Evolutionary conservation across 1,140 invertebrate species (phyloP).

Genomic region (Telenomus remus): DNA sequence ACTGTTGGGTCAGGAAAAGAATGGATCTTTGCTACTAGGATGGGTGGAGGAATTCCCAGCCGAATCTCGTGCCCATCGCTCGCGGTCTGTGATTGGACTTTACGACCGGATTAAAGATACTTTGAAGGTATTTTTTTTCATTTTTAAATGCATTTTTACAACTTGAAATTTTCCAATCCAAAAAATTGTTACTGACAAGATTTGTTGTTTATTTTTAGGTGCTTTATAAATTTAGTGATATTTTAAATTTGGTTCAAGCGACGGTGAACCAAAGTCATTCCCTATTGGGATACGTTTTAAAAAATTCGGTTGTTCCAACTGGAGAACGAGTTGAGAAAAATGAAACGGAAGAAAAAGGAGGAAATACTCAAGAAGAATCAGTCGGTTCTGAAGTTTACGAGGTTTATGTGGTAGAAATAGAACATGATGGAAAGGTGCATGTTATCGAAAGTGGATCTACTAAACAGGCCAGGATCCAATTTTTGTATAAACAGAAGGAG

Average conservation of each 20-base stretch:
- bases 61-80: conserved; percentile 60
- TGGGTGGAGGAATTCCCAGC: conserved; percentile 78
- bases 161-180: no score
- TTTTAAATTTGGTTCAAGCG: conserved; percentile 85
- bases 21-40: conserved; percentile 81
- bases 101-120: conserved; percentile 68
- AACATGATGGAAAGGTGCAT: conserved; percentile 74
- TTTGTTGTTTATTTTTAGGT: conserved; percentile 69
- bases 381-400: conserved; percentile 64
- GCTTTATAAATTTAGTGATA: conserved; percentile 79
- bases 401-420: conserved; percentile 79
- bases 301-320: conserved; percentile 63
- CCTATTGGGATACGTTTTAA: conserved; percentile 81
- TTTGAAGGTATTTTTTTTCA: conserved; percentile 61
- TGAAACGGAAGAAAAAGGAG: conserved; percentile 17
- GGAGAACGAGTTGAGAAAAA: conserved; percentile 32
- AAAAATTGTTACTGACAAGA: no score
- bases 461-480: conserved; percentile 86
- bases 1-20: conserved; percentile 84
- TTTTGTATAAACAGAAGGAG: conserved; percentile 83
- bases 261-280: conserved; percentile 82
- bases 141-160: no score
- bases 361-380: conserved; percentile 8
- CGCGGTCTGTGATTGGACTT: conserved; percentile 67
- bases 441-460: conserved; percentile 74